Evolutionary conservation across 1,140 invertebrate genomes (phyloP), one percentile per base, ranked within the genome.

Genomic region (Diprion similis): DNA sequence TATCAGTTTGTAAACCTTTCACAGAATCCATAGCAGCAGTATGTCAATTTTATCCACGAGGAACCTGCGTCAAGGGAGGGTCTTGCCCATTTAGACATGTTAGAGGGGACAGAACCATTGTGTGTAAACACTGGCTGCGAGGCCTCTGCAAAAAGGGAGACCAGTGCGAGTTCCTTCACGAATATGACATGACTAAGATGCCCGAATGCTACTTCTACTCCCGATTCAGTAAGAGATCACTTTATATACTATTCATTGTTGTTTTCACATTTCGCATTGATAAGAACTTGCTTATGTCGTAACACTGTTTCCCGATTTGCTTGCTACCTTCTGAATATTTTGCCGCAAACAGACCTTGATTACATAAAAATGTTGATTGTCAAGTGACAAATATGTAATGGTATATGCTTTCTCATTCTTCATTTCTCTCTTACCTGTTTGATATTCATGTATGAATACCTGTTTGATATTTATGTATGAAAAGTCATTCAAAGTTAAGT

Each of bases 131-230:
- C 92, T 99, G 99, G 99, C 90, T 99, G 0, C 90, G 99, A 85
- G 99, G 99, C 6, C 90, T 99, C 0, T 99, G 99, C 84, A 99
- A 99, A 89, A 99, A 99, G 88, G 98, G 98, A 17, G 99, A 99
- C 89, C 97, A 99, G 80, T 99, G 98, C 88, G 99, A 99, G 92
- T 99, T 99, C 89, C 90, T 99, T 15, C 99, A 99, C 82, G 99
- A 99, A 89, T 99, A 98, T 91, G 98, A 99, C 86, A 99, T 99
- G 96, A 96, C 96, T 7, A 99, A 99, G 91, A 99, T 99, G 99
- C 99, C 99, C 0, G 99, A 99, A 89, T 99, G 99, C 89, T 99
- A 99, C 86, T 99, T 99, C 88, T 99, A 99, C 88, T 99, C 98
- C 0, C 90, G 96, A 84, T 98, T 98, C 82, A 97, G 91, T 92